Evolutionary conservation across 2,113 vertebrate species (phyloP).

Genomic region (Turnix velox): DNA sequence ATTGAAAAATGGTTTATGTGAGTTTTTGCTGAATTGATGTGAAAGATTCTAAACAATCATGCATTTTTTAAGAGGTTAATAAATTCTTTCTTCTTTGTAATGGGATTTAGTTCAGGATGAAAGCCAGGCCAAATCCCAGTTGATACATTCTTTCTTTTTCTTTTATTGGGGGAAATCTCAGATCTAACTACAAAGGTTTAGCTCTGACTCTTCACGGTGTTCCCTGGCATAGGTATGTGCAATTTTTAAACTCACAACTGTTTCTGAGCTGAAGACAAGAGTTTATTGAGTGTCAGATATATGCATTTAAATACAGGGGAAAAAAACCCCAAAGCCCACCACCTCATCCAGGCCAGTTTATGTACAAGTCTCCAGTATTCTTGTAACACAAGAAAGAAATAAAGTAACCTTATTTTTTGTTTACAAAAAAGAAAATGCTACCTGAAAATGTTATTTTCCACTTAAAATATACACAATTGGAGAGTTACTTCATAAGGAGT

Average conservation of each 20-base stretch:
- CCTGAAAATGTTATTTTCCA: conserved; percentile 53
- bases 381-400: not conserved
- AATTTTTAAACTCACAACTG: not conserved
- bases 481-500: conserved; percentile 45
- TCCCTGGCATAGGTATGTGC: fast-evolving
- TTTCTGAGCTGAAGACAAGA: conserved; percentile 22
- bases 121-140: not conserved
- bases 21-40: not conserved
- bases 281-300: conserved; percentile 68
- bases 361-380: not conserved
- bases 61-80: not conserved
- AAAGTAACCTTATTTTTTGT: too few relatives aligned
- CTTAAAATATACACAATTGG: conserved; percentile 14
- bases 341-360: not conserved
- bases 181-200: not conserved
- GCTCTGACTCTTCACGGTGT: not conserved
- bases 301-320: conserved; percentile 57
- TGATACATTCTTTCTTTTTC: not conserved
- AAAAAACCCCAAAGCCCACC: not conserved
- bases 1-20: not conserved
- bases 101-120: not conserved
- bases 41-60: not conserved
- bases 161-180: not conserved
- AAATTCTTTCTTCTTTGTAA: not conserved
- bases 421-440: conserved; percentile 23